Base-by-base conservation (phyloP, 2,797 vertebrate species). In the Propithecus perrieri region DNA sequence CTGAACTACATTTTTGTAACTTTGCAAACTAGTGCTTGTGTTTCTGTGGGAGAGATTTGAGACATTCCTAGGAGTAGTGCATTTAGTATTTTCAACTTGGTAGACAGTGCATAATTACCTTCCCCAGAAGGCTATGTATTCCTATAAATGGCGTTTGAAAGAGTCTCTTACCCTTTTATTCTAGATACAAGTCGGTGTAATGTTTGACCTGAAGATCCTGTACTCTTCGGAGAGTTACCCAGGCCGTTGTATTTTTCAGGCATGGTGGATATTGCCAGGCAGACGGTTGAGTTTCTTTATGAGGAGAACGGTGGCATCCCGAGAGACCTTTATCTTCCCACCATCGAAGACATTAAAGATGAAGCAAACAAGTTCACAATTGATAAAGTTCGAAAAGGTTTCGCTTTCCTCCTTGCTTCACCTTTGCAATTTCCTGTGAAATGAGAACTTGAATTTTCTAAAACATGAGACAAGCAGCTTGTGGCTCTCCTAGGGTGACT, bases 351-450 rank as follows among this genome's bases (percentile, higher is more conserved):
- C 57, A 99, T 99, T 97, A 99, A 99, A 98, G 99, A 99, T 0
- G 99, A 99, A 98, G 99, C 99, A 89, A 99, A 99, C 98, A 99
- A 99, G 98, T 99, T 99, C 98, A 99, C 99, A 4, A 99, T 99
- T 38, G 99, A 99, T 98, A 99, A 99, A 99, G 99, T 99, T 97
- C 99, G 99, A 97, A 99, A 99, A 99, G 99, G 99, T 99, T 98
- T 89, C 80, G 9, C 74, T 97, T 75, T 84, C 53, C 46, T 92
- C n/a, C n/a, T 91, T 92, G 43, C 43, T 94, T 89, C 26, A 7
- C 13, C 41, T 93, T 0, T 84, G 63, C 81, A 76, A 72, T 43
- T 55, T 79, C 12, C 43, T 67, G 4, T 83, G 79, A 84, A 55
- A n/a, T 67, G 84, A 96, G 59, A 48, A 35, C 13, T 12, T 85